These are phyloP conservation scores for Pelmatolapia mariae DNA, from an alignment of 2,113 vertebrate genomes.

Conservation along the genomic window DNA sequence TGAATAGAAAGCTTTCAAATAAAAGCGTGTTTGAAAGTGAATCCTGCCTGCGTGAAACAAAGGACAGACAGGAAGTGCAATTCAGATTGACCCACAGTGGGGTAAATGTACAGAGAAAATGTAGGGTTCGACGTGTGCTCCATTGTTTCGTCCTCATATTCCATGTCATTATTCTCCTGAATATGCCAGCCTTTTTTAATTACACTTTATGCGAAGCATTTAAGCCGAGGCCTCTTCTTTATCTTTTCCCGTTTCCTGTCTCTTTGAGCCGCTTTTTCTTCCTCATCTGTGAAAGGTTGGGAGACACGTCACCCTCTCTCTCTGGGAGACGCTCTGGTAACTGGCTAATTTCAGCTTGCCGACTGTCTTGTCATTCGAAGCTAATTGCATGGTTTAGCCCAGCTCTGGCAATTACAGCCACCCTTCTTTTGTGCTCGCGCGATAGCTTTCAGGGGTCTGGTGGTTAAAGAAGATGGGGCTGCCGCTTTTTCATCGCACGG, in stretches of 20 bases:
- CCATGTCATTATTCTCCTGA: conserved; percentile 29
- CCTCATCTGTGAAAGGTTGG: conserved; percentile 49
- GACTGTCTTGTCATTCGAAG: conserved; percentile 61
- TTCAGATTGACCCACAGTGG: not conserved
- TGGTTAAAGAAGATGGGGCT: conserved; percentile 42
- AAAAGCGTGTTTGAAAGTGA: not conserved
- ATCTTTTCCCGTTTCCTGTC: not conserved
- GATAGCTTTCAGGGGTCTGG: conserved; percentile 59
- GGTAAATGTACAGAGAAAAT: not conserved
- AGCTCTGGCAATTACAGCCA: conserved; percentile 48
- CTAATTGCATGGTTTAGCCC: conserved; percentile 66
- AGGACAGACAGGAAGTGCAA: not conserved
- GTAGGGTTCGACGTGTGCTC: not conserved
- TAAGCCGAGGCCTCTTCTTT: conserved; percentile 65
- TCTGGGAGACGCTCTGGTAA: conserved; percentile 31
- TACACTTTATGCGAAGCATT: conserved; percentile 74
- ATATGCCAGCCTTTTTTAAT: conserved; percentile 77
- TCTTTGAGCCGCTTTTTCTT: conserved; percentile 10
- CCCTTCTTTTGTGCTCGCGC: conserved; percentile 37
- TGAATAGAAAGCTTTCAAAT: not conserved
- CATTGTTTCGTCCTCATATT: conserved; percentile 26
- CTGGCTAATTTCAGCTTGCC: conserved; percentile 54
- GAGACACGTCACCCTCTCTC: conserved; percentile 33
- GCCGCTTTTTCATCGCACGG: not conserved
- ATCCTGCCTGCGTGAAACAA: not conserved